Evolutionary conservation across 1,140 invertebrate species (phyloP), one percentile per base, ranked within the genome.

Genomic region (Drosophila aff.): DNA sequence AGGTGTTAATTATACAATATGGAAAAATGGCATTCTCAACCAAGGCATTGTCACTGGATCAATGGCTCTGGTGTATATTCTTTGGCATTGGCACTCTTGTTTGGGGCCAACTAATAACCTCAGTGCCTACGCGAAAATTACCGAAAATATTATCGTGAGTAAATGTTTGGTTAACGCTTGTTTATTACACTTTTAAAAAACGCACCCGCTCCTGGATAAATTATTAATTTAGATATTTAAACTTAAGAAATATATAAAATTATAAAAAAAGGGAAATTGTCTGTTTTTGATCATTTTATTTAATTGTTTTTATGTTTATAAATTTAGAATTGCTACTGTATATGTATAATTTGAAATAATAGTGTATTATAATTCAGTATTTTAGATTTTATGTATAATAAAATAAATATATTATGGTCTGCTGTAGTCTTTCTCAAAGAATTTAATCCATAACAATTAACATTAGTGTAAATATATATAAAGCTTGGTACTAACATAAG

Each of bases 51-150:
- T 95, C 96, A 71, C 91, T 99, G 83, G 98, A 99, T 83, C 98
- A 99, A 94, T 99, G 99, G 99, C 94, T 99, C 92, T 99, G 98
- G 98, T 99, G 99, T 94, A 93, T 99, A 91, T 97, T 99, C 93
- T 98, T 99, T 93, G 99, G 99, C 61, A 94, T 99, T 80, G 98
- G 98, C 82, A 97, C 97, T 43, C 95, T 99, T 55, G 94, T 99
- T 50, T 99, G 99, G 99, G 98, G 98, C 81, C 99, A 99, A 95
- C 93, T 99, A 81, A 96, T 99, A 85, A 99, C 98, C 86, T 97
- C 97, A 84, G 96, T 99, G 93, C 99, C 99, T 92, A 99, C 98
- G 47, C 95, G 97, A 93, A 97, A 96, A 94, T 96, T 99, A 93
- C 98, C 98, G 87, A 98, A 98, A 94, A 97, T 97, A 83, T 95